phyloP scores from a whole-genome alignment of 2,113 vertebrate species.

The Pygoscelis antarcticus region DNA sequence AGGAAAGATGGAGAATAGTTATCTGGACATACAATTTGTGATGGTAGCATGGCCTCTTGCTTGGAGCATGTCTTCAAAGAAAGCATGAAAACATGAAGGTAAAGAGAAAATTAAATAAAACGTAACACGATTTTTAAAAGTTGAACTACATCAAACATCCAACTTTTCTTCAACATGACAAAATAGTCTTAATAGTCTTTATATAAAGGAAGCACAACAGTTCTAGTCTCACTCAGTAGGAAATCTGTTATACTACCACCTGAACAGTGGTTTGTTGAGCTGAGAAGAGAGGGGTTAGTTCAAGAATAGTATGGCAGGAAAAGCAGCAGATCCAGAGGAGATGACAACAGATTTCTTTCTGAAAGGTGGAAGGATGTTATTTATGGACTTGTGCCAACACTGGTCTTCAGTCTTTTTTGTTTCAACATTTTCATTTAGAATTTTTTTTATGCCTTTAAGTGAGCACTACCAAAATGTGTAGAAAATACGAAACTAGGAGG shows the following conservation, averaged over 20 bases:
- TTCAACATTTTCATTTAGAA: not conserved
- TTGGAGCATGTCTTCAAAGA: not conserved
- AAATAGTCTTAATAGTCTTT: not conserved
- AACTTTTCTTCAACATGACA: not conserved
- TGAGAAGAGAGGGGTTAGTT: not conserved
- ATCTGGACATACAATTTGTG: not conserved
- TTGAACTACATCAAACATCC: not conserved
- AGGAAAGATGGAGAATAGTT: not conserved
- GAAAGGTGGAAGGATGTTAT: conserved; percentile 37
- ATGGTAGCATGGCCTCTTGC: not conserved
- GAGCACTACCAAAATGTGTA: not conserved
- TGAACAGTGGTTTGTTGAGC: not conserved
- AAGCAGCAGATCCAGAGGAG: not conserved
- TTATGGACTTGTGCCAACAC: not conserved
- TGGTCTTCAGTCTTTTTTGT: not conserved
- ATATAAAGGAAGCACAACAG: not conserved
- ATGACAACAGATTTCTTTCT: conserved; percentile 29
- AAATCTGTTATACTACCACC: not conserved
- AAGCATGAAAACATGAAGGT: not conserved
- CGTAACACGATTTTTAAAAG: not conserved
- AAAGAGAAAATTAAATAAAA: not conserved
- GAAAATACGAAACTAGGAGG: not conserved
- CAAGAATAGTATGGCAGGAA: not conserved
- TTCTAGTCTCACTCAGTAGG: not conserved
- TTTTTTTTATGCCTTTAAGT: not conserved